phyloP scores from a whole-genome alignment of 2,888 invertebrate genomes.

The Megaustenia siamemsis region DNA sequence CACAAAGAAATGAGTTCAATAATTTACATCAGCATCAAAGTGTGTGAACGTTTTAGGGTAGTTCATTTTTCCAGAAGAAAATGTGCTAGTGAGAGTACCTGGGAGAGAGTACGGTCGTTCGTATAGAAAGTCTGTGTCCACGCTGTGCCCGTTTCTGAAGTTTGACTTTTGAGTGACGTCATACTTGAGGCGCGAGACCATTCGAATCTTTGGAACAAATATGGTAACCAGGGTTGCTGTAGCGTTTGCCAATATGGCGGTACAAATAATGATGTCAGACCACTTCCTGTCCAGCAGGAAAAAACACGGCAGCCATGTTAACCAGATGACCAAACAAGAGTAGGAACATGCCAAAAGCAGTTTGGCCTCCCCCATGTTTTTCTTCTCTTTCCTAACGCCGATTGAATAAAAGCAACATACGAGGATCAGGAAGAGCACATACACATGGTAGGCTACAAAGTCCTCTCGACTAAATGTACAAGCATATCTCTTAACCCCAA shows the following conservation, averaged over 20 bases:
- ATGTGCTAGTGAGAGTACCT: constrained; percentile 65
- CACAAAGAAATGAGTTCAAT: too few species aligned
- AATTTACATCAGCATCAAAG: constrained; percentile 70
- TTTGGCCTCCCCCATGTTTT: constrained; percentile 94
- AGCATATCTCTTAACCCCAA: constrained; percentile 56
- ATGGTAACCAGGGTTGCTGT: constrained; percentile 92
- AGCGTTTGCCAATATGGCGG: constrained; percentile 91
- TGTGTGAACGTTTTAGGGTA: constrained; percentile 66
- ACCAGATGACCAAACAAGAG: constrained; percentile 87
- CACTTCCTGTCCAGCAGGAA: constrained; percentile 68
- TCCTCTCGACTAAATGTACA: constrained; percentile 67
- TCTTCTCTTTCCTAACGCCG: constrained; percentile 90
- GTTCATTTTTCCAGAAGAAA: constrained; percentile 65
- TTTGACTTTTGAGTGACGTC: constrained; percentile 63
- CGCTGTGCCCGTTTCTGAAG: constrained; percentile 69
- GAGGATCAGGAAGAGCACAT: constrained; percentile 90
- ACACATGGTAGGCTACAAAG: constrained; percentile 86
- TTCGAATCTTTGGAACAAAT: constrained; percentile 90
- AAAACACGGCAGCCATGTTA: constrained; percentile 84
- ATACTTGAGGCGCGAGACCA: constrained; percentile 70
- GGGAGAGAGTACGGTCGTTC: constrained; percentile 73
- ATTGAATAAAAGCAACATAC: constrained; percentile 91
- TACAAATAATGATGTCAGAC: constrained; percentile 87
- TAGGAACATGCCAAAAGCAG: constrained; percentile 93
- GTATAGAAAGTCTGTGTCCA: constrained; percentile 72